Evolutionary conservation across 2,888 invertebrate genomes (phyloP), one percentile per base, ranked within the genome.

Genomic region (Zelleria hepariella): DNA sequence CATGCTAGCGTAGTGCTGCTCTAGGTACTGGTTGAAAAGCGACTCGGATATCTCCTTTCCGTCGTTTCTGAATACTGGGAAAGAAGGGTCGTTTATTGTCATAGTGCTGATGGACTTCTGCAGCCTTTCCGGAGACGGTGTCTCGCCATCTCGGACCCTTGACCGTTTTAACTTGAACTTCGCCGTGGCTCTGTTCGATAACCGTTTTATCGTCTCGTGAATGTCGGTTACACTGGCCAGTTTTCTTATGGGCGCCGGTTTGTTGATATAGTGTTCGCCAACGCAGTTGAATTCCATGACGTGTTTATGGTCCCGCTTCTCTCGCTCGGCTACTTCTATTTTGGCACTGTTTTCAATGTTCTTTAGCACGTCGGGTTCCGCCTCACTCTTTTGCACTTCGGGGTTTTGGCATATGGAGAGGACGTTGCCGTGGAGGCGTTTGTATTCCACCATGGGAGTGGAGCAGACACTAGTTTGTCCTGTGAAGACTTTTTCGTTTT

Each of bases 21-120:
- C 91, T 58, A 94, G 80, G 67, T 93, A 92, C 67, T 93, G 91
- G 66, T 93, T 92, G 74, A 94, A 94, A 0, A 95, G 82, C 5
- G 91, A 92, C 64, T 92, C 92, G 0, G 95, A 95, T 60, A 93
- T 93, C 5, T 93, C 92, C 56, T 93, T 90, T 0, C 95, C 95
- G 65, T 95, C 93, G 61, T 90, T 90, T 70, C 93, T 92, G 67
- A 95, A 94, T 23, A 94, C 91, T 0, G 95, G 95, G 85, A 93
- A 94, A 62, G 90, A 90, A 1, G 96, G 95, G 78, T 96, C 96
- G 53, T 93, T 92, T 59, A 95, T 94, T 0, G 95, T 94, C 72
- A 92, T 91, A 26, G 91, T 92, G 60, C 89, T 89, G 47, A 84
- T 82, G 54, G 79, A 85, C 61, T 82, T 82, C 2, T 70, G 62